Evolutionary conservation across 30 jellyfish, hydroid and myxozoan genomes (phyloP), one percentile per base, ranked within the genome.

Genomic region (Cassiopea xamachana): DNA sequence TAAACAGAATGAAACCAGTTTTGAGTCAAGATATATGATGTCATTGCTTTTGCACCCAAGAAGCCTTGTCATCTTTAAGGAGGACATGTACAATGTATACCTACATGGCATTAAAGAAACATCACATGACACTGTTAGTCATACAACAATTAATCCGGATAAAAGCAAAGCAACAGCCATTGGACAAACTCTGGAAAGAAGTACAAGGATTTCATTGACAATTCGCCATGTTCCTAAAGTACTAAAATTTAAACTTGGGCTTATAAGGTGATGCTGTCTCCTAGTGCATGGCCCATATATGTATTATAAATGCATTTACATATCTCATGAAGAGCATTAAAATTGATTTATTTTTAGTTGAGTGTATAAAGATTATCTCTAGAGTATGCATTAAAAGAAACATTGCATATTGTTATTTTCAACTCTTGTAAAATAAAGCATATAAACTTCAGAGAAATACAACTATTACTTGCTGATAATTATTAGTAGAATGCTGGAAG

Each of bases 201-300:
- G 74, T 2, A 94, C 96, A 1, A 64, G 98, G 71, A 69, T 94
- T 19, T 94, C 98, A 16, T 64, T 94, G 60, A 94, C 98, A 14
- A 94, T 94, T 75, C 91, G 98, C 3, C 90, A 94, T 85, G 92
- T 94, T 51, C 98, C 98, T 46, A 94, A 85, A 86, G 90, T 87
- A 1, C 73, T 94, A 39, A 89, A 90, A 60, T 67, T 94, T 1
- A 90, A 85, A 71, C 86, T 94, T 77, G 91, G 92, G 13, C 77
- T 94, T 7, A 64, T 87, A 59, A 84, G 51, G 19, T 58, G 90
- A 85, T 64, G 1, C n/a, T 39, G 62, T 8, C 39, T 27, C 12
- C 0, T 16, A 14, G 15, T 17, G 64, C 18, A 74, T 43, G 9
- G 2, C 39, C 0, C 74, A 17, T 17, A 64, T 64, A 27, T 27